Evolutionary conservation across 2,113 vertebrate genomes (phyloP).

Genomic region (Lutjanus erythropterus): DNA sequence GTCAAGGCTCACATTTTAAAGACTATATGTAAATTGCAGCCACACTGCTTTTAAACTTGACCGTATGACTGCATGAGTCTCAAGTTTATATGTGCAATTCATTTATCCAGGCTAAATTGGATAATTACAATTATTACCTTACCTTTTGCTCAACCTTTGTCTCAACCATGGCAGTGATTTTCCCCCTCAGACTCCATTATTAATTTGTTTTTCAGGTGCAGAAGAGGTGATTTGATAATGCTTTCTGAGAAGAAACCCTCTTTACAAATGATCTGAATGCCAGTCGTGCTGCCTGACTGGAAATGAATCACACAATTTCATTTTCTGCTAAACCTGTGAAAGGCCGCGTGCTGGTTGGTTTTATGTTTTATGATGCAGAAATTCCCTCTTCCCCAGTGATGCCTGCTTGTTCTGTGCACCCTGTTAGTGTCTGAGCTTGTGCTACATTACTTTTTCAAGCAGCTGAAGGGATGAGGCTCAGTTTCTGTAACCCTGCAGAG

Average conservation of each 20-base stretch:
- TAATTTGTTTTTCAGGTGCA: constrained; percentile 7
- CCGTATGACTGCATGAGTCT: neutral
- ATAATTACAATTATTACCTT: constrained; percentile 19
- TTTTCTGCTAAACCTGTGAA: neutral
- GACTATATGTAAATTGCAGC: too few relatives aligned
- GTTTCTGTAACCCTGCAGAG: neutral
- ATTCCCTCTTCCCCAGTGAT: neutral
- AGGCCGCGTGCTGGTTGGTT: neutral
- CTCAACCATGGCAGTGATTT: neutral
- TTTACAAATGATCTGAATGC: neutral
- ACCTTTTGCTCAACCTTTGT: neutral
- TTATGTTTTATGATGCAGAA: neutral
- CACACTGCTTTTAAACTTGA: neutral
- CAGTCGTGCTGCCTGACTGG: neutral
- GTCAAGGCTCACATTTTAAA: too few relatives aligned
- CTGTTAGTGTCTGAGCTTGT: neutral
- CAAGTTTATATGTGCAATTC: neutral
- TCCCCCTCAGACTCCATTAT: neutral
- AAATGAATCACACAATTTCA: constrained; percentile 11
- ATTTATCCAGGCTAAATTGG: constrained; percentile 23
- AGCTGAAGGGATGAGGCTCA: neutral
- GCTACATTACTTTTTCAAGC: neutral
- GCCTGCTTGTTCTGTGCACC: neutral
- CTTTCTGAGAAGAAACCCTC: neutral
- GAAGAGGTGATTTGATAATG: constrained; percentile 14